These are phyloP conservation scores for Oryzias dopingdopingensis DNA, from an alignment of 2,797 vertebrate species.

Conservation along the genomic window DNA sequence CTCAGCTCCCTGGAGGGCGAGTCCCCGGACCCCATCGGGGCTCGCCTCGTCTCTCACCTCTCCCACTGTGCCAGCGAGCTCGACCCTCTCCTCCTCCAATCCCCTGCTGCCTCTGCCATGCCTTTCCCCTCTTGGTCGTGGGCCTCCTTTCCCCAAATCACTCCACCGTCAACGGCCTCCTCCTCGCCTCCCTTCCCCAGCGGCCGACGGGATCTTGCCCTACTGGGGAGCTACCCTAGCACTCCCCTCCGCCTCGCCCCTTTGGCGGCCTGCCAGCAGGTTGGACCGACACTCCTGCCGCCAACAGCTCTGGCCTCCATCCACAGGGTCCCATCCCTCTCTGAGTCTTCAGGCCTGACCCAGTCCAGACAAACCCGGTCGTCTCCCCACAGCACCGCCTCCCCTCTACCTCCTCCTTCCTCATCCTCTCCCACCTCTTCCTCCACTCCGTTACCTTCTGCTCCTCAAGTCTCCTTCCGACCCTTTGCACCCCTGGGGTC, in stretches of 20 bases:
- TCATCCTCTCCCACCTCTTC: constrained; percentile 64
- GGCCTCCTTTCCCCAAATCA: constrained; percentile 82
- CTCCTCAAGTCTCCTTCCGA: constrained; percentile 76
- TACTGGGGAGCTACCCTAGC: constrained; percentile 79
- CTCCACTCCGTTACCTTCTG: constrained; percentile 57
- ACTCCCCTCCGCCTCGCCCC: constrained; percentile 75
- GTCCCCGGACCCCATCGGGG: constrained; percentile 84
- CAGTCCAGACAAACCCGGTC: constrained; percentile 70
- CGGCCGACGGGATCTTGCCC: constrained; percentile 75
- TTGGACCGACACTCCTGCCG: constrained; percentile 63
- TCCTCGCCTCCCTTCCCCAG: constrained; percentile 67
- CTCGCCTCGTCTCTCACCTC: constrained; percentile 92
- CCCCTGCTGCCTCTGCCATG: constrained; percentile 73
- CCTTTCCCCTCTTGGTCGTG: constrained; percentile 86
- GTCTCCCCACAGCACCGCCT: constrained; percentile 70
- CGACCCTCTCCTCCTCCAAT: constrained; percentile 81
- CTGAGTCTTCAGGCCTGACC: constrained; percentile 42
- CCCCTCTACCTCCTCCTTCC: constrained; percentile 53
- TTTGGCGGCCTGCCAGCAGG: constrained; percentile 69
- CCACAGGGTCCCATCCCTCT: constrained; percentile 68
- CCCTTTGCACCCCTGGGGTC: constrained; percentile 74
- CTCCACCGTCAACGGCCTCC: constrained; percentile 56
- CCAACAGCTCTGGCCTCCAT: constrained; percentile 66
- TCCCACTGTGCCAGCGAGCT: constrained; percentile 90
- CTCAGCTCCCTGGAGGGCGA: constrained; percentile 87